phyloP scores from a whole-genome alignment of 2,797 vertebrate species.

The Falco naumanni region DNA sequence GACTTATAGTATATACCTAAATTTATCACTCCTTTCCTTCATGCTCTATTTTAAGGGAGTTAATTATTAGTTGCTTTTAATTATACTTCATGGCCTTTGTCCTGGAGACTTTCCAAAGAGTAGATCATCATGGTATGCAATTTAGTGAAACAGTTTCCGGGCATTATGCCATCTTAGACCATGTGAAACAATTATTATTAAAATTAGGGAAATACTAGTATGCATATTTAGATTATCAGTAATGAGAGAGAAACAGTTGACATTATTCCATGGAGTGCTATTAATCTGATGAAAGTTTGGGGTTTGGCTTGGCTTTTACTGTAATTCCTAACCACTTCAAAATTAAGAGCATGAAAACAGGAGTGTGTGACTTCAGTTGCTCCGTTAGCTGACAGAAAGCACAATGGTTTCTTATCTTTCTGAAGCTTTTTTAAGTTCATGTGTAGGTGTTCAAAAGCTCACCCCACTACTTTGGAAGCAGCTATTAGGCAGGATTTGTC shows the following conservation, averaged over 20 bases:
- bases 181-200: conserved; percentile 74
- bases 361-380: conserved; percentile 6
- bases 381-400: conserved; percentile 35
- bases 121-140: conserved; percentile 78
- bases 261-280: conserved; percentile 37
- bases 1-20: conserved; percentile 64
- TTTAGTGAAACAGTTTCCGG: conserved; percentile 81
- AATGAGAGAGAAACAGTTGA: conserved; percentile 31
- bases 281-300: conserved; percentile 43
- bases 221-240: conserved; percentile 71
- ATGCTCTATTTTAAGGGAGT: conserved; percentile 73
- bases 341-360: conserved; percentile 19
- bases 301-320: conserved; percentile 4
- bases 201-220: conserved; percentile 78
- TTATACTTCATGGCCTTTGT: conserved; percentile 80
- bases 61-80: conserved; percentile 84
- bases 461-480: conserved; percentile 42
- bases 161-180: conserved; percentile 74
- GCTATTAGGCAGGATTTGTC: background rate
- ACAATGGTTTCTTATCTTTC: conserved; percentile 62
- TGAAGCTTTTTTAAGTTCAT: conserved; percentile 58
- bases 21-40: conserved; percentile 70
- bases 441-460: conserved; percentile 63
- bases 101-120: conserved; percentile 78
- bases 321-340: conserved; percentile 27